Evolutionary conservation across 1,140 invertebrate species (phyloP), one percentile per base, ranked within the genome.

Genomic region (Semibalanus balanoides): DNA sequence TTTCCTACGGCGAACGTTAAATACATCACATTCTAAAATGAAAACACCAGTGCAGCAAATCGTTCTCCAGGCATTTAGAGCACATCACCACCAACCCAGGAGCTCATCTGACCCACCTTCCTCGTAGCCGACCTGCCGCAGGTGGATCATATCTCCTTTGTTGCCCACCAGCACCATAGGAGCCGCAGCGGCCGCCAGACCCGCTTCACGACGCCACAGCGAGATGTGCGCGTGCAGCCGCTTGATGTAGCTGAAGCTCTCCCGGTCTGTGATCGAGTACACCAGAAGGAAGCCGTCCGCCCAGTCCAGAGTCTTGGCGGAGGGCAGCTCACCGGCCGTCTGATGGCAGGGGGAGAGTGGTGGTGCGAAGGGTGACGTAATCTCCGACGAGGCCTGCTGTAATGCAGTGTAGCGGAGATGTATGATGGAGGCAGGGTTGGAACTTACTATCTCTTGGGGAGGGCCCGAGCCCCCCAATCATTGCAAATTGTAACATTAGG

Each of bases 121-220:
- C 79, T 94, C 92, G 14, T 88, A 87, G 80, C 90, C 92, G 75
- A 97, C 93, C 87, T 96, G 92, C 80, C 95, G 85, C 74, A 96
- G 85, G 84, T 96, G 93, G 40, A 95, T 91, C 89, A 97, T 93
- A 81, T 97, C 95, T 14, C 89, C 91, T 85, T 97, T 96, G 82
- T 96, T 96, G 28, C 90, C 95, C 28, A 94, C 90, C 3, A 95
- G 85, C 9, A 90, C 88, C 11, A 94, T 79, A 71, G 78, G 75
- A 27, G 31, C 30, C 78, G 88, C 89, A 78, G 90, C 79, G 81
- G 77, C 79, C 81, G 77, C 28, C 77, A 51, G 51, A 74, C 77
- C 19, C 77, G 70, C 14, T 74, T 79, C 73, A 73, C 78, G 30
- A 27, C 74, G 31, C 31, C 81, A 74, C 75, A 81, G 76, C 51